Conservation (phyloP, 2,113 vertebrate genomes). For the Galeopterus variegatus region DNA sequence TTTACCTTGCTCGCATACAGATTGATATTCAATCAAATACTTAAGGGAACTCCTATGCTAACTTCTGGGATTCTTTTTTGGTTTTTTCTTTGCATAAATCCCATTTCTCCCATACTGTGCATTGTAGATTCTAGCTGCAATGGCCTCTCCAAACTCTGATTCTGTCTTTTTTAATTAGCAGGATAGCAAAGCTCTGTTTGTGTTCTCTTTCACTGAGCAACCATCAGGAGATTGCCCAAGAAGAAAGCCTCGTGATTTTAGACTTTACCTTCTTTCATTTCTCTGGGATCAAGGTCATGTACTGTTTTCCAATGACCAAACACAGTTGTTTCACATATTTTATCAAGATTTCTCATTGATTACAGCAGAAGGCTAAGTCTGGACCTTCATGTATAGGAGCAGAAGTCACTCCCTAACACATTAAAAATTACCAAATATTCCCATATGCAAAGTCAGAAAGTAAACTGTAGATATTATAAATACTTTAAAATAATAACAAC, state of each 20-base stretch:
- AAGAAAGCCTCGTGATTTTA: conserved; percentile 15
- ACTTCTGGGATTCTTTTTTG: not conserved
- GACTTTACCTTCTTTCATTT: not conserved
- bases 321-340: not conserved
- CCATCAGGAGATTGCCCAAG: conserved; percentile 11
- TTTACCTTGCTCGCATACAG: not conserved
- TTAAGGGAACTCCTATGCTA: not conserved
- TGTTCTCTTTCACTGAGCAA: conserved; percentile 14
- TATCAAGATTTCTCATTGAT: not conserved
- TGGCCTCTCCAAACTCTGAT: conserved; percentile 6
- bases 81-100: not conserved
- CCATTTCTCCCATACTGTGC: not conserved
- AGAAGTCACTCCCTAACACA: not conserved
- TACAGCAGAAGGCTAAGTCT: conserved; percentile 14
- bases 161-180: conserved; percentile 61
- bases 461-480: conserved; percentile 11
- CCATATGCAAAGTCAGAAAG: conserved; percentile 38
- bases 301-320: not conserved
- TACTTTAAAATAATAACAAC: conserved; percentile 48
- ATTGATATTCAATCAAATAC: not conserved
- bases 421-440: conserved; percentile 34
- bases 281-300: not conserved
- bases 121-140: not conserved
- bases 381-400: not conserved
- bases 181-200: not conserved